Evolutionary conservation across 2,888 invertebrate species (phyloP).

Genomic region (Sylvicola cinctus): DNA sequence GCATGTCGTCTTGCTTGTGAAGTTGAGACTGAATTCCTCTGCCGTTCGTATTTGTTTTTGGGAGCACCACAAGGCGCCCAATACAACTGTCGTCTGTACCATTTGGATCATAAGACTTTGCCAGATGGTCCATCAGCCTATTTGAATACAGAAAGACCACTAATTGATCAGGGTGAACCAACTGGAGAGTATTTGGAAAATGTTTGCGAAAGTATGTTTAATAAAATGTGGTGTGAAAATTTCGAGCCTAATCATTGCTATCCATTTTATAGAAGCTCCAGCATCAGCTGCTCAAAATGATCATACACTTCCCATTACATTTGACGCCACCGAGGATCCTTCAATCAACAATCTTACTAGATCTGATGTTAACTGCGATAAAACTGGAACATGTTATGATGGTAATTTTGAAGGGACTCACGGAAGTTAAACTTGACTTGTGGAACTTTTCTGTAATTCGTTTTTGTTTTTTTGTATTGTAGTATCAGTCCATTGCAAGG

Average conservation of each 20-base stretch:
- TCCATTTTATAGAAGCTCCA: conserved; percentile 10
- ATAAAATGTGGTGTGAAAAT: not conserved
- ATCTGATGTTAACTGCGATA: conserved; percentile 75
- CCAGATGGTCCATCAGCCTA: conserved; percentile 87
- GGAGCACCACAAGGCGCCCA: conserved; percentile 46
- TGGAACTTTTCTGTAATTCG: not conserved
- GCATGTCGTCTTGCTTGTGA: conserved; percentile 83
- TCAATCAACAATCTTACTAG: conserved; percentile 51
- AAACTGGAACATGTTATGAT: conserved; percentile 87
- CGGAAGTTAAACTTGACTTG: not conserved
- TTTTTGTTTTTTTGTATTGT: conserved; percentile 18
- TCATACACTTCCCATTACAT: conserved; percentile 47
- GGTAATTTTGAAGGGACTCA: no score
- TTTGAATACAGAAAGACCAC: conserved; percentile 69
- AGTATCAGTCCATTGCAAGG: conserved; percentile 90
- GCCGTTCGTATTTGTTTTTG: conserved; percentile 58
- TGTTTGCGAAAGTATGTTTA: conserved; percentile 63
- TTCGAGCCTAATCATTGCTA: not conserved
- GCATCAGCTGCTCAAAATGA: conserved; percentile 23
- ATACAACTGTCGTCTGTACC: conserved; percentile 82
- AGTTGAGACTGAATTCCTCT: conserved; percentile 81
- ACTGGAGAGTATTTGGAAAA: conserved; percentile 82
- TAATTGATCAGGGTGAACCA: conserved; percentile 78
- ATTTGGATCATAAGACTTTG: conserved; percentile 76
- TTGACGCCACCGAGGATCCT: conserved; percentile 59